Evolutionary conservation across 2,797 vertebrate species (phyloP), one percentile per base, ranked within the genome.

Genomic region (Oryzias dopingdopingensis): DNA sequence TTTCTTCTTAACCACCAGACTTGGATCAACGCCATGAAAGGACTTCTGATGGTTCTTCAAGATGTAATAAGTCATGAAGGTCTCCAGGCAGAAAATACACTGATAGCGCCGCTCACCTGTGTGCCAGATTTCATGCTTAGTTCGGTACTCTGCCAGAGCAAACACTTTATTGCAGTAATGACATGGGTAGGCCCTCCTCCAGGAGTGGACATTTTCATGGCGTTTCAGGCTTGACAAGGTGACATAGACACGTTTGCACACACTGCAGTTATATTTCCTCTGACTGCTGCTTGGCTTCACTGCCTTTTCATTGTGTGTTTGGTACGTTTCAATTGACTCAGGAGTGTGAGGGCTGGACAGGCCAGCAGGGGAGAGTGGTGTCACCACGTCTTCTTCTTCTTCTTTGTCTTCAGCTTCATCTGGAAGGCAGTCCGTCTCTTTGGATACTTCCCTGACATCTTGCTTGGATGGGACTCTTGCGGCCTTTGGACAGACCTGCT

Each of bases 91-190:
- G 86, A 99, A 99, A 76, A 99, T 99, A 80, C 97, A 99, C 82
- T 99, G 97, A 70, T 99, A 99, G 0, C 97, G 92, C 14, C 97
- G 93, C 69, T 99, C 97, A 14, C 97, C 97, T 0, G 97, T 99
- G 80, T 99, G 97, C 97, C 97, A 99, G 67, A 99, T 94, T 87
- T 99, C 97, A 12, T 99, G 97, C 32, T 98, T 96, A 22, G 97
- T 99, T 49, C 97, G 94, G 71, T 99, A 99, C 81, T 99, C 97
- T 0, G 97, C 97, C 79, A 99, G 78, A 0, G 97, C 97, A 41
- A 99, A 99, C 0, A 99, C 96, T 84, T 99, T 99, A 85, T 94
- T 98, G 88, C 97, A 99, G 60, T 98, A 99, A 86, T 98, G 97
- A 62, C 97, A 99, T 0, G 97, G 97, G 47, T 99, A 99, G 0